Evolutionary conservation across 2,797 vertebrate genomes (phyloP).

Genomic region (Sebastes taczanowskii): DNA sequence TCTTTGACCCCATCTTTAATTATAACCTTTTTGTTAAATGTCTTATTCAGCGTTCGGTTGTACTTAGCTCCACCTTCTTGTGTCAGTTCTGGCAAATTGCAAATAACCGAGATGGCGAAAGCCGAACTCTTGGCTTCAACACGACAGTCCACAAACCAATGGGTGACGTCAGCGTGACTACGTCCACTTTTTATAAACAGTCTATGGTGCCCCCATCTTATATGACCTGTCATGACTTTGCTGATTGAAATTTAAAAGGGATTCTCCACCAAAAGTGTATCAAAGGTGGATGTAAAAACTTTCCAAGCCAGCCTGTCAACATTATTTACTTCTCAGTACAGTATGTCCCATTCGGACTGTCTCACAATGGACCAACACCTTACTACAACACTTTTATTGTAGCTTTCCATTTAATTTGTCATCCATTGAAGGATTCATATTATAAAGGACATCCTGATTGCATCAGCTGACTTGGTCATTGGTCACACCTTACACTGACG

Average conservation of each 20-base stretch:
- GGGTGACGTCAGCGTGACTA: too few relatives aligned
- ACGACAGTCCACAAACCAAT: too few relatives aligned
- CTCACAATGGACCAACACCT: background rate
- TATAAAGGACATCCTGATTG: background rate
- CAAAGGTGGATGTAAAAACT: background rate
- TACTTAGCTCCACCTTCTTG: too few relatives aligned
- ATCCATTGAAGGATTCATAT: background rate
- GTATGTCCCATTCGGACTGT: background rate
- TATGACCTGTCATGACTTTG: background rate
- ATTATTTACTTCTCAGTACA: background rate
- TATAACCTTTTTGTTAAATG: too few relatives aligned
- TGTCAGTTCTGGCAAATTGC: too few relatives aligned
- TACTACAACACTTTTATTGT: too few relatives aligned
- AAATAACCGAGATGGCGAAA: too few relatives aligned
- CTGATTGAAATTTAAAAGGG: background rate
- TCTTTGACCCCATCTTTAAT: too few relatives aligned
- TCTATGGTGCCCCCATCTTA: background rate
- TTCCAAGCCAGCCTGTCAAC: background rate
- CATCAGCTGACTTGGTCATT: background rate
- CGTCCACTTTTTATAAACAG: too few relatives aligned
- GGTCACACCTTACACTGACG: background rate
- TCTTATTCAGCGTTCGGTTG: too few relatives aligned
- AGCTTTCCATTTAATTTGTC: background rate
- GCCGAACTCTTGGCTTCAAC: too few relatives aligned
- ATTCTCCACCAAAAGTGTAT: too few relatives aligned